Conservation (phyloP, 2,113 vertebrate species). For the Urocynchramus pylzowi region DNA sequence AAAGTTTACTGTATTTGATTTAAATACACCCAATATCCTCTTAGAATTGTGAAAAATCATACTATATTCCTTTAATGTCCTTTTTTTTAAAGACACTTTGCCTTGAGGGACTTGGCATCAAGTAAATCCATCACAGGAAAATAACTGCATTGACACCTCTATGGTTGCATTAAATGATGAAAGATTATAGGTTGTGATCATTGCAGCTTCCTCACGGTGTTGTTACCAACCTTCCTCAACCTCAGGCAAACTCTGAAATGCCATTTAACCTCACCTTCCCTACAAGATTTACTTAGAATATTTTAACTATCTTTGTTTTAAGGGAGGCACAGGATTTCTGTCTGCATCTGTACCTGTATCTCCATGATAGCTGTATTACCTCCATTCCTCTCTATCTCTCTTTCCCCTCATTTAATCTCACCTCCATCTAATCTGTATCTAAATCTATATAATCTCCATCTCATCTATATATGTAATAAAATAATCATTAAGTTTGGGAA, state of each 20-base stretch:
- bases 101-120: not conserved
- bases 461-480: not conserved
- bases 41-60: not conserved
- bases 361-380: too few relatives aligned
- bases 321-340: not conserved
- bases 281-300: not conserved
- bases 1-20: not conserved
- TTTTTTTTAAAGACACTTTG: not conserved
- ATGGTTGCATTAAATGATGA: not conserved
- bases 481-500: not conserved
- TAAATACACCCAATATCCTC: not conserved
- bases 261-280: not conserved
- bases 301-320: not conserved
- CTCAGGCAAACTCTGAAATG: not conserved
- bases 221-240: not conserved
- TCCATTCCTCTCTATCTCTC: not conserved
- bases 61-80: not conserved
- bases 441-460: not conserved
- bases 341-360: not conserved
- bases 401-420: not conserved
- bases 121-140: constrained; percentile 28
- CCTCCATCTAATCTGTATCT: not conserved
- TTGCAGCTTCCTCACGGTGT: not conserved
- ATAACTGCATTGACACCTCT: not conserved
- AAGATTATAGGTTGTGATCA: not conserved